Conservation (phyloP, 2,888 invertebrate genomes). For the Autographa pulchrina region DNA sequence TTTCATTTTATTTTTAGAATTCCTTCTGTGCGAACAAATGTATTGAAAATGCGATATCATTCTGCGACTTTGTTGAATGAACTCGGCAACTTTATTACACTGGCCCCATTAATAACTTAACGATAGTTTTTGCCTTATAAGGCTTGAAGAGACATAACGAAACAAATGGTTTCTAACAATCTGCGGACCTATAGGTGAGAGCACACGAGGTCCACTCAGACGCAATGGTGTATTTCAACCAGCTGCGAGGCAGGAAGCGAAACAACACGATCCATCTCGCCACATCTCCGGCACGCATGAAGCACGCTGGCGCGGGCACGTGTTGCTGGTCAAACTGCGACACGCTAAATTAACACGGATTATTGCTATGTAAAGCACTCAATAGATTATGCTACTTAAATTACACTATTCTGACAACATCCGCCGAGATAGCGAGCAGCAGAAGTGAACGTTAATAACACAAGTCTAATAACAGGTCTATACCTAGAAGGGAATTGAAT, state of each 20-base stretch:
- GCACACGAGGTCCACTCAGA: background rate
- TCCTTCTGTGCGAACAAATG: slow-evolving; percentile 22
- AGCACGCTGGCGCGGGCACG: background rate
- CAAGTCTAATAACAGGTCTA: background rate
- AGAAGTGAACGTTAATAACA: background rate
- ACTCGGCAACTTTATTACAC: slow-evolving; percentile 14
- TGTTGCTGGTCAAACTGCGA: background rate
- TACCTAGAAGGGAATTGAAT: background rate
- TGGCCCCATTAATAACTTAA: background rate
- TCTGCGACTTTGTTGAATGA: slow-evolving; percentile 28
- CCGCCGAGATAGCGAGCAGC: background rate
- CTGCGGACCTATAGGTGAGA: background rate
- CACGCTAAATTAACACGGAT: background rate
- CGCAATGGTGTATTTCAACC: background rate
- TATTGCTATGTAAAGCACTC: slow-evolving; percentile 10
- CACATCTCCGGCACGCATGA: background rate
- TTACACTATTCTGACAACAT: slow-evolving; percentile 9
- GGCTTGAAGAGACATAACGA: background rate
- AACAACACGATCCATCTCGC: slow-evolving; percentile 18
- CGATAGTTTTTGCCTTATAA: background rate
- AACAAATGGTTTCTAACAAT: background rate
- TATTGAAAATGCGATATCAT: slow-evolving; percentile 36
- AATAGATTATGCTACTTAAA: slow-evolving; percentile 10
- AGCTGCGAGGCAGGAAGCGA: background rate
- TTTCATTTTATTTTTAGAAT: slow-evolving; percentile 34